A percentile compares a stretch with the other conserved stretches of the same genome.
phyloP scores from a whole-genome alignment of 2,888 invertebrate genomes.

The Lasioglossum zephyrum region DNA sequence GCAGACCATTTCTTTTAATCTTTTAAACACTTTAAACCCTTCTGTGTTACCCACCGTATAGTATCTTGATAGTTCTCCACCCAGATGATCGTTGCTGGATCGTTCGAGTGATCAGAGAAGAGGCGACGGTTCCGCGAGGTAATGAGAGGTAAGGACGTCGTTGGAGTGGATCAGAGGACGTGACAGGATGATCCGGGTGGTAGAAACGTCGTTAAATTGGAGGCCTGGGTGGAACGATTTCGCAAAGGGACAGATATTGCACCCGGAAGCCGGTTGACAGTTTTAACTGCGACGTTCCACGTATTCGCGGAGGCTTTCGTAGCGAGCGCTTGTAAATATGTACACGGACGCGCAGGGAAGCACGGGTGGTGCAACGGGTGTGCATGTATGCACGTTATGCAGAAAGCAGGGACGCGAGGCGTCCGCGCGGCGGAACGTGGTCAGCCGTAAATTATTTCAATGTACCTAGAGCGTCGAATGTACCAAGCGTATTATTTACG shows the following conservation, averaged over 20 bases:
- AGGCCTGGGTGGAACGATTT: not conserved
- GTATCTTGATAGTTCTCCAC: too few relatives aligned
- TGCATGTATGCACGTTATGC: constrained; percentile 12
- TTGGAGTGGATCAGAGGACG: not conserved
- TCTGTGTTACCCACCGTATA: too few relatives aligned
- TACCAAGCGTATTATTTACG: constrained; percentile 73
- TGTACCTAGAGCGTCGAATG: constrained; percentile 71
- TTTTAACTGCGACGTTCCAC: constrained; percentile 19
- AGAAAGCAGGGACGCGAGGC: constrained; percentile 32
- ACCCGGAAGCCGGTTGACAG: constrained; percentile 20
- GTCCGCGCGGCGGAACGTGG: constrained; percentile 52
- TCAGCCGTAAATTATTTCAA: constrained; percentile 76
- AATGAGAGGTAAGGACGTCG: not conserved
- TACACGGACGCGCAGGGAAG: not conserved
- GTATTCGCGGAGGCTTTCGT: constrained; percentile 6
- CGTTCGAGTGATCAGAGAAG: not conserved
- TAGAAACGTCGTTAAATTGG: not conserved
- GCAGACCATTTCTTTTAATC: too few relatives aligned
- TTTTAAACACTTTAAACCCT: too few relatives aligned
- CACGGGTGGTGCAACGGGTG: too few relatives aligned
- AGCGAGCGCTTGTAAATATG: not conserved
- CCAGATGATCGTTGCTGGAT: not conserved
- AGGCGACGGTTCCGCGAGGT: not conserved
- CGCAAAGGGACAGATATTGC: not conserved
- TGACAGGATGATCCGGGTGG: not conserved